A percentile compares a stretch with the other conserved stretches of the same genome.
These are phyloP conservation scores for Luehdorfia chinensis DNA, from an alignment of 1,140 invertebrate species.

Conservation along the genomic window DNA sequence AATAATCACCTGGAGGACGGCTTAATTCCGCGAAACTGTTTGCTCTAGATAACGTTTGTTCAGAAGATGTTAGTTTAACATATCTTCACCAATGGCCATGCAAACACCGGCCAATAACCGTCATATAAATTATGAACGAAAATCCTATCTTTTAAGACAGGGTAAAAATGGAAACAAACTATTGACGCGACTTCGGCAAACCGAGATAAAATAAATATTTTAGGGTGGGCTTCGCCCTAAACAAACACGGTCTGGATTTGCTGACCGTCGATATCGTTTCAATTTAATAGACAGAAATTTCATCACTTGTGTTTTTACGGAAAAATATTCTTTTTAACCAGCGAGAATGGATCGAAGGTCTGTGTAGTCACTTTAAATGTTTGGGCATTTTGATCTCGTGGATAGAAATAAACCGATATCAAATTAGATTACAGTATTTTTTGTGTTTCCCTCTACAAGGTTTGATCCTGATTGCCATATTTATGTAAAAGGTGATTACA, in stretches of 20 bases:
- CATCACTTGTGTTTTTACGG: slow-evolving; percentile 41
- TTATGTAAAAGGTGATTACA: too few relatives aligned
- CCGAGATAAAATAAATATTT: slow-evolving; percentile 76
- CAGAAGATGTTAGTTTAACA: slow-evolving; percentile 61
- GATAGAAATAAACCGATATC: slow-evolving; percentile 13
- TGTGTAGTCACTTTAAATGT: slow-evolving; percentile 2
- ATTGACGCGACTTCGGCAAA: slow-evolving; percentile 73
- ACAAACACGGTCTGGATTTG: slow-evolving; percentile 71
- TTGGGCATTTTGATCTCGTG: slow-evolving; percentile 9
- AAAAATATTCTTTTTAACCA: slow-evolving; percentile 33
- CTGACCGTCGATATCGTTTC: slow-evolving; percentile 74
- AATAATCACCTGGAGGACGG: slow-evolving; percentile 43
- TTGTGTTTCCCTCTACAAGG: background rate
- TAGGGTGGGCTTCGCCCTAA: slow-evolving; percentile 72
- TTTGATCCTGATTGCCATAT: too few relatives aligned
- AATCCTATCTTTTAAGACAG: slow-evolving; percentile 60
- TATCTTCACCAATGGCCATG: slow-evolving; percentile 47
- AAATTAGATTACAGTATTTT: slow-evolving; percentile 16
- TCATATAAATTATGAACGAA: slow-evolving; percentile 65
- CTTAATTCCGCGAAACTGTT: slow-evolving; percentile 66
- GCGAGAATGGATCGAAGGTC: slow-evolving; percentile 19
- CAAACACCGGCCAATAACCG: slow-evolving; percentile 51
- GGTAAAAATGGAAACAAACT: slow-evolving; percentile 69
- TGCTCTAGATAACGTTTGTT: slow-evolving; percentile 59
- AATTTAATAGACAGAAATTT: slow-evolving; percentile 73